Percentiles rank a stretch among this genome's conserved stretches.
These are phyloP conservation scores for Proctacanthus coquilletti DNA, from an alignment of 1,140 invertebrate species.

Conservation along the genomic window DNA sequence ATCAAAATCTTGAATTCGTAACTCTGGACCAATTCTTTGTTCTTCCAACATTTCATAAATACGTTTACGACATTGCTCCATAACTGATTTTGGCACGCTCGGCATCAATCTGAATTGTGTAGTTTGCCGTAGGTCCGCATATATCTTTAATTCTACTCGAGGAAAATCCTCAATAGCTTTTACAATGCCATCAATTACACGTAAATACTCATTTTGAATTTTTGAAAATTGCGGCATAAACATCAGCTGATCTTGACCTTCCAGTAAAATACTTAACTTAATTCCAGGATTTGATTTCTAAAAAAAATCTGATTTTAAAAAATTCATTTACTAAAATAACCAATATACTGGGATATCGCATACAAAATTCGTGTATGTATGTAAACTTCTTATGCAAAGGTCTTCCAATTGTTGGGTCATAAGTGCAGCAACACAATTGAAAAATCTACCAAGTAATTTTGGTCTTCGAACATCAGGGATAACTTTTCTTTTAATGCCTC, in stretches of 20 bases:
- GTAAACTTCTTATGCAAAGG: constrained; percentile 62
- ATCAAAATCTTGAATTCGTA: constrained; percentile 60
- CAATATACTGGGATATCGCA: constrained; percentile 57
- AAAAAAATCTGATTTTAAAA: constrained; percentile 11
- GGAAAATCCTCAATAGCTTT: constrained; percentile 50
- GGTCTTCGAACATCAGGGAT: constrained; percentile 52
- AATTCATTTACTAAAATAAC: constrained; percentile 8
- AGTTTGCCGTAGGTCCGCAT: constrained; percentile 18
- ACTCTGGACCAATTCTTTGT: constrained; percentile 49
- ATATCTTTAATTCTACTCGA: constrained; percentile 44
- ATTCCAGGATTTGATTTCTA: constrained; percentile 58
- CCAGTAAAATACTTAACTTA: constrained; percentile 49
- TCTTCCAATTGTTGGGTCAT: constrained; percentile 76
- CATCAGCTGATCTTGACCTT: constrained; percentile 44
- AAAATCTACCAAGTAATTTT: constrained; percentile 55
- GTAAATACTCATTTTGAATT: constrained; percentile 52
- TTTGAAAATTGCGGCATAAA: constrained; percentile 69
- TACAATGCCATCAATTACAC: constrained; percentile 55
- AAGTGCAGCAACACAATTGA: constrained; percentile 65
- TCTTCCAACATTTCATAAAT: constrained; percentile 47
- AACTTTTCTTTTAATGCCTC: constrained; percentile 58
- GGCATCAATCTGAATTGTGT: constrained; percentile 36
- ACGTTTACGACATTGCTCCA: constrained; percentile 38
- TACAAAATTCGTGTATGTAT: constrained; percentile 62
- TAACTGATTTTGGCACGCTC: constrained; percentile 45